A percentile compares a stretch with the other conserved stretches of the same genome.
phyloP scores from a whole-genome alignment of 2,113 vertebrate genomes.

The Tupaia tana region DNA sequence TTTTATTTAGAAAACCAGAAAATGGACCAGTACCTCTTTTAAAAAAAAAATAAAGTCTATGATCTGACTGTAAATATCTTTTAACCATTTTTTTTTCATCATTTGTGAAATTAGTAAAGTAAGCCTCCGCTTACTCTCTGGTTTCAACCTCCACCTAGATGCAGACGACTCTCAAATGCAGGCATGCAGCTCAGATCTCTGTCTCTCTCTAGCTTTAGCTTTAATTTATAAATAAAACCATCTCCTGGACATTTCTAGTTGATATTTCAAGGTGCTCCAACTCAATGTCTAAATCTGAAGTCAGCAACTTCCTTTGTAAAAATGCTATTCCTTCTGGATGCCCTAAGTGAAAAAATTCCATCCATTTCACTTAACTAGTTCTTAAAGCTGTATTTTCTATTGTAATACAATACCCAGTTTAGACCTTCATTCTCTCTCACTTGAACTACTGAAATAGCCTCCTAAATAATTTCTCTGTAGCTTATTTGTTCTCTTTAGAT shows the following conservation, averaged over 20 bases:
- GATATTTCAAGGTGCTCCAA: not conserved
- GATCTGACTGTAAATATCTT: not conserved
- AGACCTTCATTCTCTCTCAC: not conserved
- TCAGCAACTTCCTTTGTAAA: not conserved
- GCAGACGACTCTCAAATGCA: not conserved
- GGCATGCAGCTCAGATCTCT: not conserved
- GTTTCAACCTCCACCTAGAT: not conserved
- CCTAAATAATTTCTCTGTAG: not conserved
- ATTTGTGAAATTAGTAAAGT: not conserved
- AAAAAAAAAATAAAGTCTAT: not conserved
- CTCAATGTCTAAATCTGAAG: conserved; percentile 32
- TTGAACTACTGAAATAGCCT: not conserved
- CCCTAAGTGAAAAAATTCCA: not conserved
- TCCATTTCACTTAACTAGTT: conserved; percentile 20
- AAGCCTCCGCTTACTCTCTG: not conserved
- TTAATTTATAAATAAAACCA: not conserved
- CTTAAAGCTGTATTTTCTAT: not conserved
- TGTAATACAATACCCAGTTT: not conserved
- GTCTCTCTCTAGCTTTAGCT: not conserved
- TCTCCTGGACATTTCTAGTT: not conserved
- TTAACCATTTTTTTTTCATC: not conserved
- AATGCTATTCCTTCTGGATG: not conserved
- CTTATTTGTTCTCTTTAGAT: not conserved
- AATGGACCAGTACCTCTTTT: not conserved
- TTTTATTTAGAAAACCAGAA: conserved; percentile 15